phyloP scores from a whole-genome alignment of 1,140 invertebrate species.

The Euura saliciscinereae region DNA sequence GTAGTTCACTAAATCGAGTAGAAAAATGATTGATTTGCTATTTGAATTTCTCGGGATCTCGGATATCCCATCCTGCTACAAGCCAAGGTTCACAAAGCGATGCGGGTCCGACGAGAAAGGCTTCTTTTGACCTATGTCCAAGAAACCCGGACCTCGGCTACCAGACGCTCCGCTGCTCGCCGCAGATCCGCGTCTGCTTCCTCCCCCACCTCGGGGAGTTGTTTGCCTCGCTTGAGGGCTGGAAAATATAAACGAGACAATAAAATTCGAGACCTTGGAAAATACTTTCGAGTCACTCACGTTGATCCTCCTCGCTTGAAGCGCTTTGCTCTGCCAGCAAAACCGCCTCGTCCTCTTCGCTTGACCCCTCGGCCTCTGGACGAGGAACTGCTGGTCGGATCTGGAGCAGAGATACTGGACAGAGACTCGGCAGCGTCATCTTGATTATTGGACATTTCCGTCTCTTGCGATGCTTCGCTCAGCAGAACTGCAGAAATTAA shows the following conservation, averaged over 20 bases:
- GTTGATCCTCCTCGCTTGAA: constrained; percentile 37
- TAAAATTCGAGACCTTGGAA: constrained; percentile 16
- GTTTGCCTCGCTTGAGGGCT: constrained; percentile 20
- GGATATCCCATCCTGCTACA: neutral
- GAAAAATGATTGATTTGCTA: no score
- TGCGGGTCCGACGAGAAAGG: constrained; percentile 37
- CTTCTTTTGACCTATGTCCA: constrained; percentile 43
- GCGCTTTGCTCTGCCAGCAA: constrained; percentile 35
- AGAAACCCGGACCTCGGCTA: constrained; percentile 37
- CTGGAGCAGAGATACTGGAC: constrained; percentile 27
- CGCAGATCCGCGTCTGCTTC: constrained; percentile 4
- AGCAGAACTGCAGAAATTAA: constrained; percentile 25
- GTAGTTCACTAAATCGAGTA: no score
- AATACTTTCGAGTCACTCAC: constrained; percentile 28
- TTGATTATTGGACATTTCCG: constrained; percentile 23
- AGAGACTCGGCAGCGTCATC: constrained; percentile 21
- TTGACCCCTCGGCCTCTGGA: constrained; percentile 29
- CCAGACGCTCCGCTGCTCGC: constrained; percentile 1
- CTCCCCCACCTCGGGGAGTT: constrained; percentile 19
- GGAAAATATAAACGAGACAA: neutral
- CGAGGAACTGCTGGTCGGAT: constrained; percentile 10
- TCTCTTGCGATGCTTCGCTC: constrained; percentile 20
- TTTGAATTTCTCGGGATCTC: no score
- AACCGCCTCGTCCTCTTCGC: constrained; percentile 29
- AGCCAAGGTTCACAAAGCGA: constrained; percentile 34